These are phyloP conservation scores for Eretmochelys imbricata DNA, from an alignment of 2,113 vertebrate species.

Conservation along the genomic window DNA sequence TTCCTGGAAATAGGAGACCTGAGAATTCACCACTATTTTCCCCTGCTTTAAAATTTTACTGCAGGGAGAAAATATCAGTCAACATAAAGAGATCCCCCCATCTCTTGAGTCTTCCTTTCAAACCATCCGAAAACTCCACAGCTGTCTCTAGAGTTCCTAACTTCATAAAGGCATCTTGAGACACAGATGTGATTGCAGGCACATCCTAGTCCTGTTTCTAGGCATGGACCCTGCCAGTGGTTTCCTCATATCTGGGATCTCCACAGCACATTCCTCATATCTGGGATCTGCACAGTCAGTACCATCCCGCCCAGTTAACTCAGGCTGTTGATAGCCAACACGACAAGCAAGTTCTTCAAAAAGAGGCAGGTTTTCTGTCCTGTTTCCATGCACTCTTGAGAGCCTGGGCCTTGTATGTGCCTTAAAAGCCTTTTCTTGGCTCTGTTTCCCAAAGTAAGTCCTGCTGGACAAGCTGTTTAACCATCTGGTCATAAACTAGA, in stretches of 20 bases:
- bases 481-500: background rate
- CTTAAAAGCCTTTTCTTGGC: background rate
- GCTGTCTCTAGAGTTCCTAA: background rate
- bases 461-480: background rate
- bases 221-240: fast-evolving
- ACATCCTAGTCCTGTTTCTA: background rate
- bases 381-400: background rate
- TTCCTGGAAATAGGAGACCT: background rate
- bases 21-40: background rate
- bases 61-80: background rate
- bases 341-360: background rate
- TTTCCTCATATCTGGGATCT: background rate
- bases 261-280: background rate
- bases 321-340: background rate
- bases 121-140: fast-evolving
- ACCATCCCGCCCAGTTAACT: background rate
- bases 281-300: background rate
- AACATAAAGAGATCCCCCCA: background rate
- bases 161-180: slow-evolving; percentile 3
- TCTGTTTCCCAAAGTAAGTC: background rate
- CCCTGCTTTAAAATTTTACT: background rate
- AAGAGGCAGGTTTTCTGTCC: background rate
- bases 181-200: background rate
- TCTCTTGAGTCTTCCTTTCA: background rate
- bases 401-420: background rate